Percentiles rank a stretch among this genome's conserved stretches.
Evolutionary conservation across 2,797 vertebrate genomes (phyloP).

Genomic region (Trematomus bernacchii): DNA sequence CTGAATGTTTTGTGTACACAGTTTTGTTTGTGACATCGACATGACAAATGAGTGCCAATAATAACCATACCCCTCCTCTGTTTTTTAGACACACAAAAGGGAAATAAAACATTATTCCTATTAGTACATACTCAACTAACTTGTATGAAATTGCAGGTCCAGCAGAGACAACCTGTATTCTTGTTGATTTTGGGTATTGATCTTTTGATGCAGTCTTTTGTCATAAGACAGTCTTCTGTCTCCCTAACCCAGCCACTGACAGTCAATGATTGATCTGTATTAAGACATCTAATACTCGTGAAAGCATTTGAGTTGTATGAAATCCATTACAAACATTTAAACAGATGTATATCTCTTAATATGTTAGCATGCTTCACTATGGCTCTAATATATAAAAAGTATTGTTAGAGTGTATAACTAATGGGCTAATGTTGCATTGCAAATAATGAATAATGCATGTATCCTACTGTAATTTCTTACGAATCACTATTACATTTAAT

Average conservation of each 20-base stretch:
- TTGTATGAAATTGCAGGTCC: not conserved
- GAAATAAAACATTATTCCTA: not conserved
- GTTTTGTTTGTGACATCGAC: not conserved
- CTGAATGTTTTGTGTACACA: conserved; percentile 14
- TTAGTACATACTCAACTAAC: not conserved
- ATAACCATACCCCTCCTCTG: not conserved
- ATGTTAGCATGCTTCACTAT: not conserved
- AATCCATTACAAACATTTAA: not conserved
- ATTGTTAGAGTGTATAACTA: conserved; percentile 16
- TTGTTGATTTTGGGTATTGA: not conserved
- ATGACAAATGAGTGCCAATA: not conserved
- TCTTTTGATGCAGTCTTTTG: conserved; percentile 2
- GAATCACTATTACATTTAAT: too few species aligned
- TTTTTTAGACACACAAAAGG: not conserved
- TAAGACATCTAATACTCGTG: conserved; percentile 2
- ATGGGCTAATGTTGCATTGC: not conserved
- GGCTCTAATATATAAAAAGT: conserved; percentile 2
- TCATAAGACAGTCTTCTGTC: not conserved
- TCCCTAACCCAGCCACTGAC: not conserved
- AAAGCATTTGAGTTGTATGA: conserved; percentile 1
- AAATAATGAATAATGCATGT: conserved; percentile 31
- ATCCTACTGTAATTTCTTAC: not conserved
- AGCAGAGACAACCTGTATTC: not conserved
- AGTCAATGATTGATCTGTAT: conserved; percentile 11
- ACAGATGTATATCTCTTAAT: not conserved